A percentile compares a stretch with the other conserved stretches of the same genome.
Conservation (phyloP, 2,113 vertebrate genomes). For the Sula dactylatra region DNA sequence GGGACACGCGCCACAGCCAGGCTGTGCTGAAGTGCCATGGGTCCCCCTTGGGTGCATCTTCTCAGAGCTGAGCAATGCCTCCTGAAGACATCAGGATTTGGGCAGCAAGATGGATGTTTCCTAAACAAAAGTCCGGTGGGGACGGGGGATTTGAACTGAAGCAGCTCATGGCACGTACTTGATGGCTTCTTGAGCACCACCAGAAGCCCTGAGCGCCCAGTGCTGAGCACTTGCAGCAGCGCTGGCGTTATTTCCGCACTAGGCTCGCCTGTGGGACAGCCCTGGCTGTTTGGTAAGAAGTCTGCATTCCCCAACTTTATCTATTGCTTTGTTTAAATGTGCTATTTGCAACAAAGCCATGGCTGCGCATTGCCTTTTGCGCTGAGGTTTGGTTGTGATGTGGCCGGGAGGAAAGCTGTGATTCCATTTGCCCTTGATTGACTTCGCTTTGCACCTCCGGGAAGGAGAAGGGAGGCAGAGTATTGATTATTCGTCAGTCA, state of each 20-base stretch:
- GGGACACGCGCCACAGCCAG: fast-evolving
- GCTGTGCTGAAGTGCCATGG: background rate
- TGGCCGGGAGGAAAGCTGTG: background rate
- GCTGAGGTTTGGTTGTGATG: background rate
- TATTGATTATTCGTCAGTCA: background rate
- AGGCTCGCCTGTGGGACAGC: background rate
- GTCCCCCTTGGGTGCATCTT: background rate
- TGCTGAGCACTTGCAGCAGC: background rate
- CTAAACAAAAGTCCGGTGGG: background rate
- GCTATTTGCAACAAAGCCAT: fast-evolving
- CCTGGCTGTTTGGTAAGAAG: background rate
- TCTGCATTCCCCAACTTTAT: background rate
- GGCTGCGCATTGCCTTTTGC: background rate
- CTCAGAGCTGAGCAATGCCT: background rate
- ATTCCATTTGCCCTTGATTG: background rate
- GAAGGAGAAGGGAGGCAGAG: background rate
- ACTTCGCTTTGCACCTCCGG: background rate
- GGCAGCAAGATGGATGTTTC: background rate
- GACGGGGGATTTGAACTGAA: background rate
- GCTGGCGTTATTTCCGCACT: fast-evolving
- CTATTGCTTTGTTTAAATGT: background rate
- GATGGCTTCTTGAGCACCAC: background rate
- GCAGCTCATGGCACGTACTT: fast-evolving
- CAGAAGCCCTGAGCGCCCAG: background rate
- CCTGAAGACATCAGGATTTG: background rate